Conservation (phyloP, 1,140 invertebrate species). For the Diploscapter pachys region DNA sequence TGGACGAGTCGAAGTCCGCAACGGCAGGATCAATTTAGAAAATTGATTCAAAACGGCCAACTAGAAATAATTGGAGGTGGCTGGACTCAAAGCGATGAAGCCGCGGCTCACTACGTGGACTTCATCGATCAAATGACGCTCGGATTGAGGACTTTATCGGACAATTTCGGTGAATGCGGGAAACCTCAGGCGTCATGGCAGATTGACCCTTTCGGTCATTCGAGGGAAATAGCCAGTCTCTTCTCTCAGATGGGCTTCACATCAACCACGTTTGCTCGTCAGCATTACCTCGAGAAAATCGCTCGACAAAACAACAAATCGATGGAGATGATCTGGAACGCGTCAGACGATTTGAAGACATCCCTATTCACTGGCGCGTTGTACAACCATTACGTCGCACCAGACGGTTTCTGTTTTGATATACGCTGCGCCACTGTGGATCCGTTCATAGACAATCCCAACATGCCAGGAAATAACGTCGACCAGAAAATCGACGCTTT, state of each 20-base stretch:
- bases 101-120: slow-evolving; percentile 82
- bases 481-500: slow-evolving; percentile 60
- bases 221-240: slow-evolving; percentile 65
- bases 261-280: slow-evolving; percentile 79
- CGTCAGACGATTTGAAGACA: slow-evolving; percentile 61
- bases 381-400: slow-evolving; percentile 74
- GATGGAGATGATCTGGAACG: slow-evolving; percentile 81
- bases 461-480: slow-evolving; percentile 66
- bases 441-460: slow-evolving; percentile 67
- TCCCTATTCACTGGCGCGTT: slow-evolving; percentile 51
- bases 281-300: slow-evolving; percentile 81
- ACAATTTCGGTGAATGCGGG: slow-evolving; percentile 67
- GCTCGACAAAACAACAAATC: slow-evolving; percentile 67
- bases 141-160: slow-evolving; percentile 62
- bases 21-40: background rate
- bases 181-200: slow-evolving; percentile 67
- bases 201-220: slow-evolving; percentile 71
- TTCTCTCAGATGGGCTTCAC: slow-evolving; percentile 69
- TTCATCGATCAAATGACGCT: slow-evolving; percentile 83
- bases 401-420: slow-evolving; percentile 84
- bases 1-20: slow-evolving; percentile 65
- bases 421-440: slow-evolving; percentile 75
- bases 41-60: slow-evolving; percentile 65
- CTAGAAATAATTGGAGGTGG: slow-evolving; percentile 74
- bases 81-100: slow-evolving; percentile 81